Base-by-base conservation (phyloP, 2,113 vertebrate species). In the Microcebus lehilahytsara region DNA sequence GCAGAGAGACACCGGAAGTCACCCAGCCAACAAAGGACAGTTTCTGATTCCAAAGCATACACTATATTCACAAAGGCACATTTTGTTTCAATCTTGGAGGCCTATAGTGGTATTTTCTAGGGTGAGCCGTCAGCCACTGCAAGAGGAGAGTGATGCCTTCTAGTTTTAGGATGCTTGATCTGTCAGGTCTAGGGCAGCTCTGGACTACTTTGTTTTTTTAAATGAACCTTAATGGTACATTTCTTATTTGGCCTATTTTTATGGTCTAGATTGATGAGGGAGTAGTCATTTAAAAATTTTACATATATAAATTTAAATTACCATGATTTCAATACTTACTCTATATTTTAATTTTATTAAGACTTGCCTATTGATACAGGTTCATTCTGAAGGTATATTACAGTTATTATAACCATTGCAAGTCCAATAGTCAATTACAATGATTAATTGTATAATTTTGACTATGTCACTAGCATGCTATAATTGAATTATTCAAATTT, bases 261-360 rank as follows among this genome's bases (percentile, higher is more conserved):
- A 67, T 88, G 51, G n/a, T 30, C 27, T 78, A 46, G 69, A 12
- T 49, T 86, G 42, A 66, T 84, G 17, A 89, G 10, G 32, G 32
- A 87, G 23, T 53, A 67, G 0, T 40, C 51, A 90, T 83, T 94
- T 34, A 93, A 77, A 77, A 2, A 3, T 96, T 89, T 72, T 34
- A 72, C 17, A 84, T 58, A 14, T 89, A 23, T 79, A 93, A 81
- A 64, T 83, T 93, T 95, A 87, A 78, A 83, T 83, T 42, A 72
- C 9, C 75, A 90, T 1, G 67, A 42, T 95, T 84, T 85, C 40
- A 77, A 81, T 58, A 81, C 79, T 67, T 4, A 64, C 2, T 64
- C 14, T 27, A 69, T 79, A 79, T 85, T 85, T 90, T 69, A 85
- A 46, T 79, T 90, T 25, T 89, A n/a, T 72, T 51, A 88, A 83